phyloP scores from a whole-genome alignment of 2,888 invertebrate species.

The Dryococelus australis region DNA sequence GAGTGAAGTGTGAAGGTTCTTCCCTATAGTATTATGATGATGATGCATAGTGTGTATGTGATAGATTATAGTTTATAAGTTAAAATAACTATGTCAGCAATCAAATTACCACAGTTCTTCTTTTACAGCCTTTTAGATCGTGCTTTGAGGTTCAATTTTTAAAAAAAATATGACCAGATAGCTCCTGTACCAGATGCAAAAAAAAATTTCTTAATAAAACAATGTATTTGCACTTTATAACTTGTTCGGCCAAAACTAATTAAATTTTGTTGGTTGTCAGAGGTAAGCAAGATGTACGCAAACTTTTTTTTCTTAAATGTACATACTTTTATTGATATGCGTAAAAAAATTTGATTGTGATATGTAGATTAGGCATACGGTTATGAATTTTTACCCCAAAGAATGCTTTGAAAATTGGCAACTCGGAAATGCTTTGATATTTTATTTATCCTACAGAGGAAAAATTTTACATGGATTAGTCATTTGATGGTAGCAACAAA shows the following conservation, averaged over 20 bases:
- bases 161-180: slow-evolving; percentile 19
- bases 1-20: too few species aligned
- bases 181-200: neutral
- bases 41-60: neutral
- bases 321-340: neutral
- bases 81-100: too few species aligned
- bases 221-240: neutral
- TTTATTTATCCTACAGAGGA: neutral
- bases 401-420: neutral
- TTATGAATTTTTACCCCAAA: neutral
- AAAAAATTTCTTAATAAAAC: neutral
- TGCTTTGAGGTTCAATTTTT: slow-evolving; percentile 11
- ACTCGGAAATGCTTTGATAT: neutral
- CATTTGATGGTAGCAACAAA: neutral
- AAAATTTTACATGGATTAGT: neutral
- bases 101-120: slow-evolving; percentile 19
- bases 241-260: neutral
- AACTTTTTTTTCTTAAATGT: neutral
- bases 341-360: neutral
- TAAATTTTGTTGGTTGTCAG: neutral
- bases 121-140: slow-evolving; percentile 2
- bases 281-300: neutral
- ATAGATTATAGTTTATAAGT: too few species aligned
- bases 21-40: too few species aligned
- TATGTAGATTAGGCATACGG: neutral